phyloP scores from a whole-genome alignment of 2,797 vertebrate species.

The Melanotaenia parkinsoni region DNA sequence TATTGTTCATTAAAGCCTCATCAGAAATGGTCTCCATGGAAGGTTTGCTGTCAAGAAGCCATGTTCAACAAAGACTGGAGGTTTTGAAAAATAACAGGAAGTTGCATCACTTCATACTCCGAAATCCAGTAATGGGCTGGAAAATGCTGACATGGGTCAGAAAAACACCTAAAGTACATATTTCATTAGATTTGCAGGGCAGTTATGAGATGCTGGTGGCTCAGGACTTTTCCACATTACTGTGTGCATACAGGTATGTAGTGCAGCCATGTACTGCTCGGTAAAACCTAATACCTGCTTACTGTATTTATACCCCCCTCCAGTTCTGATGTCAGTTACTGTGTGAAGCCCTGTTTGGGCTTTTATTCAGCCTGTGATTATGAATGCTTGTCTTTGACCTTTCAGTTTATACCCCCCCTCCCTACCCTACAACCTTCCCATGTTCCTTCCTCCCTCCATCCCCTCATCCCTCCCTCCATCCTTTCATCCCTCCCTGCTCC shows the following conservation, averaged over 20 bases:
- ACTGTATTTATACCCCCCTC: slow-evolving; percentile 27
- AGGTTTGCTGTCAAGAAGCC: no score
- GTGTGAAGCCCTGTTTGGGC: slow-evolving; percentile 41
- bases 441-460: slow-evolving; percentile 46
- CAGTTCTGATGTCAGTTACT: slow-evolving; percentile 40
- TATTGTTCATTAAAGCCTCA: no score
- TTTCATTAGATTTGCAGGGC: background rate
- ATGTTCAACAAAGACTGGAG: no score
- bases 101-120: background rate
- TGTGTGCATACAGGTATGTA: slow-evolving; percentile 16
- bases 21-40: no score
- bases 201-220: background rate
- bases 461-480: slow-evolving; percentile 46
- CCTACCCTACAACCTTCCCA: slow-evolving; percentile 55
- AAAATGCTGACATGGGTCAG: background rate
- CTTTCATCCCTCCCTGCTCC: slow-evolving; percentile 55
- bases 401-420: slow-evolving; percentile 62
- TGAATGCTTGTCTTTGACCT: slow-evolving; percentile 72
- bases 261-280: slow-evolving; percentile 25
- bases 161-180: no score
- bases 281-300: slow-evolving; percentile 23
- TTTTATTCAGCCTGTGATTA: slow-evolving; percentile 52
- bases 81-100: no score
- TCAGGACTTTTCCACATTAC: background rate
- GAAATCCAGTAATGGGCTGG: background rate